Conservation (phyloP, 2,113 vertebrate species). For the Pipra filicauda region DNA sequence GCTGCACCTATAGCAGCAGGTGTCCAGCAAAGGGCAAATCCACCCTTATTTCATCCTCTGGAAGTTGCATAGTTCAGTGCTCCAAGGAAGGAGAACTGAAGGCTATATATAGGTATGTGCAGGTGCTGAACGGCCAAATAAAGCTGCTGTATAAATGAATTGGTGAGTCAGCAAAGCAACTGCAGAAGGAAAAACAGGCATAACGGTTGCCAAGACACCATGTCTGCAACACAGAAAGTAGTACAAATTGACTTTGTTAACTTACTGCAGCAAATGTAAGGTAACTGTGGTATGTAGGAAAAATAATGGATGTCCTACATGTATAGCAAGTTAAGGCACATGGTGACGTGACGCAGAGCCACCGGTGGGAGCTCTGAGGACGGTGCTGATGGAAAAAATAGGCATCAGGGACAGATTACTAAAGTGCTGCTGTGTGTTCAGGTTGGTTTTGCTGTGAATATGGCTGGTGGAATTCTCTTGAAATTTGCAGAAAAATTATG, state of each 20-base stretch:
- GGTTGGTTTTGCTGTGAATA: neutral
- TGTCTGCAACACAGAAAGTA: constrained; percentile 19
- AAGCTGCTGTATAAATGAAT: constrained; percentile 19
- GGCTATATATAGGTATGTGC: neutral
- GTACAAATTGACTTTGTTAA: constrained; percentile 19
- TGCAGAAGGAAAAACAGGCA: constrained; percentile 30
- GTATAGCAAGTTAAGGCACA: neutral
- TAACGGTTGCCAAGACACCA: constrained; percentile 54
- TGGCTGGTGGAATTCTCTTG: neutral
- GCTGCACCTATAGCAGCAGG: neutral
- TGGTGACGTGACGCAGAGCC: accelerated
- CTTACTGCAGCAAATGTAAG: neutral
- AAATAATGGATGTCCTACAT: neutral
- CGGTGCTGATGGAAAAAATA: neutral
- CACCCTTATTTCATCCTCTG: neutral
- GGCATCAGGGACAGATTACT: neutral
- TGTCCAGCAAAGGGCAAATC: neutral
- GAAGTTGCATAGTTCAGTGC: neutral
- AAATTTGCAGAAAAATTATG: neutral
- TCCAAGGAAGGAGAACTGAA: neutral
- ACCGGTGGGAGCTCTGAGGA: neutral
- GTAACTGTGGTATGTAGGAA: neutral
- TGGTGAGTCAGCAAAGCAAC: constrained; percentile 31
- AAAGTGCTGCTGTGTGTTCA: neutral
- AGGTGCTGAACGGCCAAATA: neutral